Percentiles rank a stretch among this genome's conserved stretches.
Evolutionary conservation across 2,888 invertebrate species (phyloP).

Genomic region (Hipparchia sbordonii): DNA sequence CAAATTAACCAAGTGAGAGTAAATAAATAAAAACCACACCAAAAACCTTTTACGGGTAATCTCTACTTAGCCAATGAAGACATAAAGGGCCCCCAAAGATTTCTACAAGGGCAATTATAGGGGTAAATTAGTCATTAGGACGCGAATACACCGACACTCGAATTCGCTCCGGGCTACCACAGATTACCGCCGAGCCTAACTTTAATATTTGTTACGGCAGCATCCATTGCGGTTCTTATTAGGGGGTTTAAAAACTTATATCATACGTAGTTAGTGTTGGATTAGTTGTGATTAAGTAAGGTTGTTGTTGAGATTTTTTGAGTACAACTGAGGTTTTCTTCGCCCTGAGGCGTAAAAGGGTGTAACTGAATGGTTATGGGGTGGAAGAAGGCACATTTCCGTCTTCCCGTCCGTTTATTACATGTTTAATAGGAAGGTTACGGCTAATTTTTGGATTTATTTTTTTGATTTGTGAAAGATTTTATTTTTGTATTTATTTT

Average conservation of each 20-base stretch:
- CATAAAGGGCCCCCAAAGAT: slow-evolving; percentile 45
- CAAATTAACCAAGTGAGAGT: not conserved
- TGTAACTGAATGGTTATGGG: slow-evolving; percentile 39
- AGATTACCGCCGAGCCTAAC: slow-evolving; percentile 19
- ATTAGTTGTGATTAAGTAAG: not conserved
- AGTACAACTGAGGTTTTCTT: slow-evolving; percentile 30
- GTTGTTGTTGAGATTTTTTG: not conserved
- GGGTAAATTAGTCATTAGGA: slow-evolving; percentile 51
- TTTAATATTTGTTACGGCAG: not conserved
- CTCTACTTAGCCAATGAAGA: slow-evolving; percentile 40
- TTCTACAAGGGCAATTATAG: slow-evolving; percentile 51
- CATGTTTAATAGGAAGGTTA: slow-evolving; percentile 30
- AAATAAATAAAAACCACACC: not conserved
- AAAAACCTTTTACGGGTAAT: slow-evolving; percentile 24
- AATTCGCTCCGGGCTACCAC: slow-evolving; percentile 45
- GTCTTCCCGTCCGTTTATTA: slow-evolving; percentile 35
- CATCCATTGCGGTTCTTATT: slow-evolving; percentile 34
- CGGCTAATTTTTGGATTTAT: slow-evolving; percentile 29
- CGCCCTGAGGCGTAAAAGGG: slow-evolving; percentile 43
- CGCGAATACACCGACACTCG: slow-evolving; percentile 42
- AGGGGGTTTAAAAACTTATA: not conserved
- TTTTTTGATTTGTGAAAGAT: not conserved
- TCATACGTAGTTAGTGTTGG: slow-evolving; percentile 2
- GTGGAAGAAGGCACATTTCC: slow-evolving; percentile 38
- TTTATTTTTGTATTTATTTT: not conserved